Conservation (phyloP, 1,140 invertebrate genomes). For the Episyrphus balteatus region DNA sequence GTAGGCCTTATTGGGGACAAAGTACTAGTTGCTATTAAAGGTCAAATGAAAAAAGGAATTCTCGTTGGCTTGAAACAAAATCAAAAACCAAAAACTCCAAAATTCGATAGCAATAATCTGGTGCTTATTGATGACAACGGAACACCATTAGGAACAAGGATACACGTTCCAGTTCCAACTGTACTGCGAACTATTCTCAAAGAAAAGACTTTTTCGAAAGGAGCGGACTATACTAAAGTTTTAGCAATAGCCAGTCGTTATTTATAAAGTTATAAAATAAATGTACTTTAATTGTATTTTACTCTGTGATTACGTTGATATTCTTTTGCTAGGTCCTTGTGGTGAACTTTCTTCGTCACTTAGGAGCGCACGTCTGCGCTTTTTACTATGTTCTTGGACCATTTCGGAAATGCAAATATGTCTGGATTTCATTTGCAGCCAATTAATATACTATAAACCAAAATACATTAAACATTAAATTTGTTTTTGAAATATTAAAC, state of each 20-base stretch:
- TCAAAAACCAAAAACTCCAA: conserved; percentile 73
- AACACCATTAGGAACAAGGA: conserved; percentile 83
- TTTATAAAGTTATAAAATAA: conserved; percentile 48
- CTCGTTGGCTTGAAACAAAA: conserved; percentile 84
- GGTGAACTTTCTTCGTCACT: conserved; percentile 17
- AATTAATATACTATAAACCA: conserved; percentile 20
- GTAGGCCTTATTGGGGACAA: conserved; percentile 60
- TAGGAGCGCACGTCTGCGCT: conserved; percentile 20
- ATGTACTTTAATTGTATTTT: background rate
- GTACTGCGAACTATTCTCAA: conserved; percentile 78
- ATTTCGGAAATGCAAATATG: conserved; percentile 25
- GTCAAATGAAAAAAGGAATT: conserved; percentile 92
- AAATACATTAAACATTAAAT: background rate
- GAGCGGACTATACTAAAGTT: conserved; percentile 89
- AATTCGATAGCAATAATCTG: conserved; percentile 94
- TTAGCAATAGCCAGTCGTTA: conserved; percentile 87
- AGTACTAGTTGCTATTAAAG: conserved; percentile 91
- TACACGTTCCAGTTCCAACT: conserved; percentile 89
- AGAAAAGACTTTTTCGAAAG: conserved; percentile 69
- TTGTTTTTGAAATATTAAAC: background rate
- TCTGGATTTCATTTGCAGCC: conserved; percentile 28
- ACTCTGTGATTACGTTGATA: conserved; percentile 8
- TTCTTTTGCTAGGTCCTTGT: conserved; percentile 9
- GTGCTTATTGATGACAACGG: conserved; percentile 94
- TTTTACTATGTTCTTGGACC: conserved; percentile 33